A percentile compares a stretch with the other conserved stretches of the same genome.
Conservation (phyloP, 1,140 invertebrate genomes). For the Aphis craccivora region DNA sequence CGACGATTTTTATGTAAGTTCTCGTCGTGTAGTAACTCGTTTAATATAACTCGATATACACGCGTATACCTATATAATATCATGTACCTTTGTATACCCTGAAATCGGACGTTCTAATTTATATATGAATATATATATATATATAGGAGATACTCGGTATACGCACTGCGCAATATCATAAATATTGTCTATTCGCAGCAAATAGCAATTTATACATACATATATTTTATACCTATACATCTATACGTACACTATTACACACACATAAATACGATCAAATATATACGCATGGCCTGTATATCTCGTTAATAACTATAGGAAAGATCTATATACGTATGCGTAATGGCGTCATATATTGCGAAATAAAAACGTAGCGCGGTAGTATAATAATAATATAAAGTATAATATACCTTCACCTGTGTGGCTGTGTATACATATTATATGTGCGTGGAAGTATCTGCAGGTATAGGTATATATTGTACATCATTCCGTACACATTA, state of each 20-base stretch:
- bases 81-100: background rate
- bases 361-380: conserved; percentile 3
- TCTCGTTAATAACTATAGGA: background rate
- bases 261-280: background rate
- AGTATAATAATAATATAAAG: background rate
- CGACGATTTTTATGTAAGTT: background rate
- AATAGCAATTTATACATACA: background rate
- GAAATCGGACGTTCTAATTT: background rate
- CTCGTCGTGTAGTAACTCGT: background rate
- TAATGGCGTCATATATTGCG: conserved; percentile 2
- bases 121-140: background rate
- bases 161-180: background rate
- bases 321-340: background rate
- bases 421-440: background rate
- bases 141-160: background rate
- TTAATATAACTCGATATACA: background rate
- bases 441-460: background rate
- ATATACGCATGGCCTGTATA: background rate
- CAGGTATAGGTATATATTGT: background rate
- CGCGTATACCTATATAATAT: background rate
- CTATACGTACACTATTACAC: background rate
- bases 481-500: background rate
- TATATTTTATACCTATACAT: background rate
- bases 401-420: background rate
- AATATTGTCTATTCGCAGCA: background rate